phyloP scores from a whole-genome alignment of 1,140 invertebrate genomes.

The Drosophila nebulosa region DNA sequence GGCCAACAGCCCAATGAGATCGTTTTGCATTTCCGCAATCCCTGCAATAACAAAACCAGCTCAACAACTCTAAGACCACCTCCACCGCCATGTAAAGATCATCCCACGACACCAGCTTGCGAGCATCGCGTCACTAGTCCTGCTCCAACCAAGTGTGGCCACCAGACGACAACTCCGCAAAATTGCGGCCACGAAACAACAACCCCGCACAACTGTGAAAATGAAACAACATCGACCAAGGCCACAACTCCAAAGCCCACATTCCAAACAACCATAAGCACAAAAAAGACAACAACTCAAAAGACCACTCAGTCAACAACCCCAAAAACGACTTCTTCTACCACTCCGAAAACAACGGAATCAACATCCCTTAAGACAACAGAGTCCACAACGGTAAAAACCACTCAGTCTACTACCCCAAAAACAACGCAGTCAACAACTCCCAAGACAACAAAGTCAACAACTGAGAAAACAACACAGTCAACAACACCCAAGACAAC shows the following conservation, averaged over 20 bases:
- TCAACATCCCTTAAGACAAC: neutral
- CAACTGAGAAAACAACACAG: neutral
- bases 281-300: neutral
- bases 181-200: neutral
- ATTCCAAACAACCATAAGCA: neutral
- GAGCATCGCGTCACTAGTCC: slow-evolving; percentile 29
- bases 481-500: neutral
- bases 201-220: slow-evolving; percentile 2
- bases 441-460: neutral
- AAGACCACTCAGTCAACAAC: slow-evolving; percentile 2
- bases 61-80: slow-evolving; percentile 46
- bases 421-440: neutral
- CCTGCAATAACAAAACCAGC: slow-evolving; percentile 59
- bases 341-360: neutral
- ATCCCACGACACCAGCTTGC: slow-evolving; percentile 42
- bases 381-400: neutral
- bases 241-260: slow-evolving; percentile 12
- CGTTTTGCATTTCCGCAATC: slow-evolving; percentile 55
- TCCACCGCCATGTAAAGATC: slow-evolving; percentile 30
- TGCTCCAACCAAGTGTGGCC: slow-evolving; percentile 14
- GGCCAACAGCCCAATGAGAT: slow-evolving; percentile 54
- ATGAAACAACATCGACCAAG: slow-evolving; percentile 1
- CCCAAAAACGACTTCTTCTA: neutral
- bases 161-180: slow-evolving; percentile 12
- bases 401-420: slow-evolving; percentile 2